phyloP scores from a whole-genome alignment of 2,113 vertebrate genomes.

The Phaethon lepturus region DNA sequence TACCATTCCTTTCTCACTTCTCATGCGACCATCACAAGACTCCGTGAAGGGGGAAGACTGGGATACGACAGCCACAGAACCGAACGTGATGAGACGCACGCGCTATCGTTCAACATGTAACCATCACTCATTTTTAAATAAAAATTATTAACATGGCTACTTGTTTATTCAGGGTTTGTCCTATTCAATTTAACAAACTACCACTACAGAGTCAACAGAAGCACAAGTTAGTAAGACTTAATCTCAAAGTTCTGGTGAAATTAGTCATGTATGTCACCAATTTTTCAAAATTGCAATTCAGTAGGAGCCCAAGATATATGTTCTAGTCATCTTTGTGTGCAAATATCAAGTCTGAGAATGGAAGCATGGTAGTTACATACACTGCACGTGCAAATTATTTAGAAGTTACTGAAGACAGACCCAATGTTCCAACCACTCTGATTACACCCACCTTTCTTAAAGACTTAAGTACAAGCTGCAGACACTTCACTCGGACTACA shows the following conservation, averaged over 20 bases:
- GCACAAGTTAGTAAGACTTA: not conserved
- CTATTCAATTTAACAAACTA: not conserved
- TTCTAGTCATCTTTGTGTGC: not conserved
- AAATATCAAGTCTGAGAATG: not conserved
- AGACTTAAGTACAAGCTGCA: not conserved
- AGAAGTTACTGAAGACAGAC: not conserved
- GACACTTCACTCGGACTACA: not conserved
- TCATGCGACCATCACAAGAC: not conserved
- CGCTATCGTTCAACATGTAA: not conserved
- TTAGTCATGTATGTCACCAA: not conserved
- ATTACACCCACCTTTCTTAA: not conserved
- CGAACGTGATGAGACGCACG: not conserved
- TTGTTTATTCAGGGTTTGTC: not conserved
- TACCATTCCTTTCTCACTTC: not conserved
- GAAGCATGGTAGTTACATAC: not conserved
- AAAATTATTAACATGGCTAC: not conserved
- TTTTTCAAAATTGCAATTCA: not conserved
- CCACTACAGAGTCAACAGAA: not conserved
- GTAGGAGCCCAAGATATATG: accelerated
- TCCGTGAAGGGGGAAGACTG: not conserved
- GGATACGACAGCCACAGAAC: not conserved
- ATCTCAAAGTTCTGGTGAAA: not conserved
- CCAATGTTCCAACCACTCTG: not conserved
- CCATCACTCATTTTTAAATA: not conserved
- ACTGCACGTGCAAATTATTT: not conserved